Conservation (phyloP, 2,797 vertebrate genomes). For the Linurgus olivaceus region DNA sequence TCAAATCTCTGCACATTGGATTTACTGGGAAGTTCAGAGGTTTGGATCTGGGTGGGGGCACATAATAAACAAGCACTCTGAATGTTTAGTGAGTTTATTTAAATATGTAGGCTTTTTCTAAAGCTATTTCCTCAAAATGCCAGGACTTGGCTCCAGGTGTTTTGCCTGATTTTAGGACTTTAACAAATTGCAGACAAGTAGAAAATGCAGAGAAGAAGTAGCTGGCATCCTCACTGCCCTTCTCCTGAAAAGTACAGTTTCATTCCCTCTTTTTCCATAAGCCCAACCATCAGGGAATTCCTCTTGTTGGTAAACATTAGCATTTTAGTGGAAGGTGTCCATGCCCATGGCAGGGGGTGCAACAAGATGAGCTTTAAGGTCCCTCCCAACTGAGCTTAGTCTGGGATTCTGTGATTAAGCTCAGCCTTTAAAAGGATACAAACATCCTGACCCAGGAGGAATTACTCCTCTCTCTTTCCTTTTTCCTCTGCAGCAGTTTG, state of each 20-base stretch:
- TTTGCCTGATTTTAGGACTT: background rate
- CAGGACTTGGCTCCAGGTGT: background rate
- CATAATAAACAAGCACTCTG: background rate
- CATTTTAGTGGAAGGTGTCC: background rate
- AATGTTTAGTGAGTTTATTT: background rate
- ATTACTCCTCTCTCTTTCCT: background rate
- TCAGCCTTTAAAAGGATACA: background rate
- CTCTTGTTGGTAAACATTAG: background rate
- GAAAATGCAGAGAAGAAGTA: background rate
- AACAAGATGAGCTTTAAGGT: background rate
- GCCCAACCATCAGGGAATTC: background rate
- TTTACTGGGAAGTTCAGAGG: background rate
- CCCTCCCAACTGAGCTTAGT: background rate
- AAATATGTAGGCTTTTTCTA: background rate
- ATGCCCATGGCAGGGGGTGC: too few species aligned
- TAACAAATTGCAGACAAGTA: background rate
- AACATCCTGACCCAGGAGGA: background rate
- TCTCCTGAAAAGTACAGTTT: background rate
- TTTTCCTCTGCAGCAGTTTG: background rate
- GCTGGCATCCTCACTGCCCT: background rate
- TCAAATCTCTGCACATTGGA: accelerated
- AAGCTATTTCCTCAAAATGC: background rate
- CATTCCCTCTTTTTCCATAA: background rate
- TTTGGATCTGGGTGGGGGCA: background rate
- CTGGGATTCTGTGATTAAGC: background rate